Base-by-base conservation (phyloP, 2,797 vertebrate species). In the Malurus splendens region DNA sequence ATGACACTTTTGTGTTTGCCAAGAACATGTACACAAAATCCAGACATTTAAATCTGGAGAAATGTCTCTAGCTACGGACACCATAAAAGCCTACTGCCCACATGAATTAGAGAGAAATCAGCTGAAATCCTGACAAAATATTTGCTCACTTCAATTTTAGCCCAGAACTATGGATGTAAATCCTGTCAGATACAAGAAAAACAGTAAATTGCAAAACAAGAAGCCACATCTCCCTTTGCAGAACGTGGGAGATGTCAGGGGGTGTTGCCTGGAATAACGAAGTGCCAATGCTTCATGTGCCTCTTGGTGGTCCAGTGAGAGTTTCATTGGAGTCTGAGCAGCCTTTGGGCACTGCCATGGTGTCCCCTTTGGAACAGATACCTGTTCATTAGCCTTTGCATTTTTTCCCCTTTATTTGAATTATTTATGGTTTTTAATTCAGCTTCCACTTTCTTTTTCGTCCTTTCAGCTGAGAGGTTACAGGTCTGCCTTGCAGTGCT, bases 21-120 rank as follows among this genome's bases (percentile, higher is more conserved):
- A 75, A 30, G 51, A 89, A 66, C 62, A 5, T 7, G 25, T 30
- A 51, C 75, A 77, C 55, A 81, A 78, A 93, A 82, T 51, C 60
- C 76, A 93, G 62, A 47, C 59, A 28, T 89, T 83, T 73, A 66
- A 93, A 90, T 81, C 27, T 33, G 38, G 62, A 80, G 47, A 77
- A 55, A 17, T 77, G 42, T 74, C 57, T 47, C 67, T 47, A 36
- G 67, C 47, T 54, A n/a, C 82, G 62, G 68, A 52, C 50, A 55
- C 57, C 27, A 12, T 68, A 48, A 67, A 76, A 80, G 13, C 74
- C 66, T 76, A 10, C 50, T 72, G 42, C 76, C 57, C 79, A 65
- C 84, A 14, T 57, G 83, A 74, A 73, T 70, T 38, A 19, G 42
- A 71, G 59, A 67, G 42, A 82, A 84, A 64, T 22, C 30, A 72